Evolutionary conservation across 2,797 vertebrate species (phyloP), one percentile per base, ranked within the genome.

Genomic region (Semotilus atromaculatus): DNA sequence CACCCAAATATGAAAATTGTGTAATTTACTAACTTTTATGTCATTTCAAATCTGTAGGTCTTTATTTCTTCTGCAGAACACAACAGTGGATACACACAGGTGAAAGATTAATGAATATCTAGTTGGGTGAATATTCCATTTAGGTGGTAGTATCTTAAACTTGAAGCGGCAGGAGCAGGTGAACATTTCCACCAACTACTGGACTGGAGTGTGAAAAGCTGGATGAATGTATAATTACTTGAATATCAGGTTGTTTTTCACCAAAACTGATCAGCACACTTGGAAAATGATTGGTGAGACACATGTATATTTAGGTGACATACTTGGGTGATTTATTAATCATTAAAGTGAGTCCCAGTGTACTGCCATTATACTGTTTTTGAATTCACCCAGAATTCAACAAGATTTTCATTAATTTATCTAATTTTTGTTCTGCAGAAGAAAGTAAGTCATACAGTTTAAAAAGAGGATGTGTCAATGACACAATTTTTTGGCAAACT

Each of bases 31-130:
- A 60, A 78, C 55, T 38, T 43, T 58, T 5, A 13, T 62, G 55
- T 62, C 16, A 62, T 77, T 62, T n/a, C 75, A 77, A 77, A 62
- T 36, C 31, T 23, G 36, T 36, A 75, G n/a, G 31, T 58, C 34
- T 38, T 34, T 75, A 3, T 55, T 58, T 58, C 13, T 58, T 76
- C 31, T 55, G 73, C 31, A 75, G 31, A 75, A 75, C 51, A 75
- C 73, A 36, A 34, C 51, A 36, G 21, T 53, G 6, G 13, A 53
- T 53, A 21, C 19, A 74, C 29, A 53, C 13, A 74, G 48, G 5
- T 48, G 26, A 73, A 73, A 7, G 38, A 5, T 1, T 58, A 3
- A 76, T n/a, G 2, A 58, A 34, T 53, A 75, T 58, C 4, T 3
- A 58, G 9, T 38, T 58, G 51, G 2, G 21, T 75, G 34, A 18